A percentile compares a stretch with the other conserved stretches of the same genome.
Conservation (phyloP, 1,140 invertebrate species). For the Diabrotica virgifera region DNA sequence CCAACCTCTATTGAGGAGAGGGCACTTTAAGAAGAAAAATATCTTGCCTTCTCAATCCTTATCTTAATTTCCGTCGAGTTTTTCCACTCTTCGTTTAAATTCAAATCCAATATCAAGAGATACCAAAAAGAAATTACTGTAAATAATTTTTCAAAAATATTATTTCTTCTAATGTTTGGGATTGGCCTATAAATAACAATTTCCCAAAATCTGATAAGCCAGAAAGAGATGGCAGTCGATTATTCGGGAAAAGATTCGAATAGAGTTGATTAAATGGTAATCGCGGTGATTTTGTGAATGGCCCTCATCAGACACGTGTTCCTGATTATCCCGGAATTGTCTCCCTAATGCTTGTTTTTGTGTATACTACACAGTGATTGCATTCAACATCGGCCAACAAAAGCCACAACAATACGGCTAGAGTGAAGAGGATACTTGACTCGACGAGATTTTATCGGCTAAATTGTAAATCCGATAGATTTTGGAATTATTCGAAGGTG, state of each 20-base stretch:
- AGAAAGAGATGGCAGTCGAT: not conserved
- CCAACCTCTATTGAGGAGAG: no score
- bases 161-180: no score
- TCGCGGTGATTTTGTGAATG: not conserved
- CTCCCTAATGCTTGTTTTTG: not conserved
- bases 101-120: no score
- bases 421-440: not conserved
- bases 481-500: no score
- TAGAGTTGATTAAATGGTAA: conserved; percentile 3
- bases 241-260: not conserved
- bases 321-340: conserved; percentile 1
- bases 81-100: no score
- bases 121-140: no score
- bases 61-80: no score
- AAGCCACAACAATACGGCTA: not conserved
- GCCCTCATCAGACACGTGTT: conserved; percentile 1
- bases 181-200: no score
- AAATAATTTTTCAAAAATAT: no score
- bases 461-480: no score
- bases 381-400: not conserved
- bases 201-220: not conserved
- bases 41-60: no score
- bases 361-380: not conserved
- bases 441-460: not conserved
- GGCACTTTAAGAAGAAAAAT: no score